Base-by-base conservation (phyloP, 1,140 invertebrate species). In the Pseudomyrmex gracilis region DNA sequence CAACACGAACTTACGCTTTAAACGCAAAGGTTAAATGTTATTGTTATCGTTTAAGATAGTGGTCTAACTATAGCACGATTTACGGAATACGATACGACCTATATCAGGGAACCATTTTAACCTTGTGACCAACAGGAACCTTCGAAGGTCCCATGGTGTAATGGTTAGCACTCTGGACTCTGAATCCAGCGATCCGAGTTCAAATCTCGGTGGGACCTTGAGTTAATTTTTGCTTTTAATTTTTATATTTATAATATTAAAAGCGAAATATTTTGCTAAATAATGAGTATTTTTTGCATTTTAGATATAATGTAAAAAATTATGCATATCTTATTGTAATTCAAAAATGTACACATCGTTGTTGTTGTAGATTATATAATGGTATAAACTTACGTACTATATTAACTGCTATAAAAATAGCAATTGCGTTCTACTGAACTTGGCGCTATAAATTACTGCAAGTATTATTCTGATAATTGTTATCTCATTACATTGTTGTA, bases 111-210 rank as follows among this genome's bases (percentile, higher is more conserved):
- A 12, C 0, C 0, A 43, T n/a, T 80, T 87, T n/a, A 84, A 8
- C 22, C 57, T 20, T 61, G 5, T 61, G 9, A 55, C 58, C 71
- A 61, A 0, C 0, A 24, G 7, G 15, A 2, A 68, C 24, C 53
- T 53, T 60, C 13, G 57, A 83, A 73, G 97, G 96, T 97, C 95
- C 96, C 95, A 97, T 97, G 97, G 97, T 97, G 97, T 97, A 97
- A 97, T 97, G 97, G 97, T 97, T 97, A 97, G 97, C 97, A 97
- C 97, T 97, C 96, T 97, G 97, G 97, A 97, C 97, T 97, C 96
- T 97, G 97, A 97, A 97, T 97, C 97, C 97, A 97, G 97, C 96
- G 97, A 97, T 97, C 96, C 96, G 96, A 97, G 96, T 97, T 97
- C 96, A 96, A 97, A 97, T 97, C 96, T 97, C 96, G 96, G 96